These are phyloP conservation scores for Danaus chrysippus DNA, from an alignment of 2,888 invertebrate species.

Conservation along the genomic window DNA sequence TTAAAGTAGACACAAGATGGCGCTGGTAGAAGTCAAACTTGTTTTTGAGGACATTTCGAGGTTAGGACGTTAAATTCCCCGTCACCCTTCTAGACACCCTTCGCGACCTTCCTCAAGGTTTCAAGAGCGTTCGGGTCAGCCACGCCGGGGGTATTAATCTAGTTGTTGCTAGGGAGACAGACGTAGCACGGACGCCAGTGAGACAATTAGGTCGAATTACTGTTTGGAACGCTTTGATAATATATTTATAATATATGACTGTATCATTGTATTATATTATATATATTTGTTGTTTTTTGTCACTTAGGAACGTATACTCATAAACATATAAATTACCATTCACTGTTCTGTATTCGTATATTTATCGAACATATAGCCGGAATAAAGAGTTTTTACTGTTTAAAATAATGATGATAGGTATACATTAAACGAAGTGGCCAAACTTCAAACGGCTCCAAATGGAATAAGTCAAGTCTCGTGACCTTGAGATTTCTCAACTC, in stretches of 20 bases:
- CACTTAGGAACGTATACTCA: too few relatives aligned
- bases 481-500: constrained; percentile 16
- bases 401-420: background rate
- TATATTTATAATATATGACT: background rate
- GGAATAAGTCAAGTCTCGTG: constrained; percentile 18
- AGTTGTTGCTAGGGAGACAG: constrained; percentile 24
- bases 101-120: constrained; percentile 34
- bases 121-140: constrained; percentile 59
- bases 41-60: constrained; percentile 65
- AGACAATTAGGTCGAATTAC: constrained; percentile 4
- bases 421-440: background rate
- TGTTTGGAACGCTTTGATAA: background rate
- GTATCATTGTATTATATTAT: too few relatives aligned
- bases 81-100: constrained; percentile 52
- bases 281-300: too few relatives aligned
- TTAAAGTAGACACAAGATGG: constrained; percentile 34
- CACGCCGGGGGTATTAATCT: constrained; percentile 30
- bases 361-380: too few relatives aligned
- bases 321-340: too few relatives aligned
- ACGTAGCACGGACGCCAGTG: background rate
- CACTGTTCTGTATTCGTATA: too few relatives aligned
- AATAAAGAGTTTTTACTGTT: too few relatives aligned
- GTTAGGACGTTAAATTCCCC: constrained; percentile 65
- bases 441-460: constrained; percentile 6
- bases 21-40: constrained; percentile 34